These are phyloP conservation scores for Acanthochromis polyacanthus DNA, from an alignment of 2,113 vertebrate genomes.

Conservation along the genomic window DNA sequence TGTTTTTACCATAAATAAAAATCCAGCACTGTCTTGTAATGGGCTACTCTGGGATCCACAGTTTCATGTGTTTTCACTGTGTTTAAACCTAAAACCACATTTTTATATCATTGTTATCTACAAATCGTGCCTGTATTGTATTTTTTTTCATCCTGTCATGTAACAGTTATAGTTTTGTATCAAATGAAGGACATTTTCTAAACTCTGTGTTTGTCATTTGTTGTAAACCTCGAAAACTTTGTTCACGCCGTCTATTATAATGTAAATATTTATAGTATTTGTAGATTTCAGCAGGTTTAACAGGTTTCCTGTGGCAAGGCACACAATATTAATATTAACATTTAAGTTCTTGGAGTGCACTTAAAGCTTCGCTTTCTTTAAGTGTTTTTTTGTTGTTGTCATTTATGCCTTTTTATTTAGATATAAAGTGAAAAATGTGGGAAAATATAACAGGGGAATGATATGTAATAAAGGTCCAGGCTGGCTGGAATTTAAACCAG, in stretches of 20 bases:
- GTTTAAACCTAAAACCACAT: background rate
- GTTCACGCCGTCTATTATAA: too few relatives aligned
- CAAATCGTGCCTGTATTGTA: background rate
- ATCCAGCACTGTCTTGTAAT: constrained; percentile 28
- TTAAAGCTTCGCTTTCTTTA: background rate
- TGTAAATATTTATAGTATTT: background rate
- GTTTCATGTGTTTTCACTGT: constrained; percentile 4
- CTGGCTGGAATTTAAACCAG: too few relatives aligned
- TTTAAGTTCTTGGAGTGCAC: background rate
- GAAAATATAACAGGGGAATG: too few relatives aligned
- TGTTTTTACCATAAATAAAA: constrained; percentile 18
- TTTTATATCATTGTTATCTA: background rate
- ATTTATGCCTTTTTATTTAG: too few relatives aligned
- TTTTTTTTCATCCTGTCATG: background rate
- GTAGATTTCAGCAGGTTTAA: background rate
- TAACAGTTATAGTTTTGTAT: constrained; percentile 20
- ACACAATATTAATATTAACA: too few relatives aligned
- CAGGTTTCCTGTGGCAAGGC: background rate
- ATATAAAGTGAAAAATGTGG: too few relatives aligned
- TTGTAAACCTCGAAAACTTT: constrained; percentile 14
- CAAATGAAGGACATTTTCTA: constrained; percentile 28
- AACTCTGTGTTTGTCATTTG: constrained; percentile 31
- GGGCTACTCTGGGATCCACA: constrained; percentile 31
- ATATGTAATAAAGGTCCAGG: too few relatives aligned
- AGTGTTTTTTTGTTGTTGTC: too few relatives aligned